Evolutionary conservation across 2,113 vertebrate species (phyloP), one percentile per base, ranked within the genome.

Genomic region (Pelvicachromis taeniatus): DNA sequence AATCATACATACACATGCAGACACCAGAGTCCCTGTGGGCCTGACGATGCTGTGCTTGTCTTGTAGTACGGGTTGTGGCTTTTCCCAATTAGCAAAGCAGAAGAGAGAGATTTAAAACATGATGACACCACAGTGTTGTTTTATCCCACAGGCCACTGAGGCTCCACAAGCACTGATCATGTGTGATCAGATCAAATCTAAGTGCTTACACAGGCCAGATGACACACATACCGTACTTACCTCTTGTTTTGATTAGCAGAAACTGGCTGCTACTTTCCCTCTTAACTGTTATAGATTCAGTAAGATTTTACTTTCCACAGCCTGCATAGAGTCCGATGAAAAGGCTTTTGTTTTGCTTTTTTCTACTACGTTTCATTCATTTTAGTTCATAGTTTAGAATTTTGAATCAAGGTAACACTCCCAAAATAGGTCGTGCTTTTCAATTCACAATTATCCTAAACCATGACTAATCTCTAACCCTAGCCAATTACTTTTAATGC

Each of bases 161-260:
- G 86, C 79, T 92, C 89, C 90, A 87, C 91, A 92, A 95, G 92
- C 91, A 89, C 90, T 87, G 84, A 92, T 95, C 94, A 94, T 84
- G 91, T 93, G 84, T 87, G 84, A 93, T 95, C 93, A 94, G 78
- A 94, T 95, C 94, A 95, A 91, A 95, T 92, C 92, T 92, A 93
- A 92, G 87, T 85, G 81, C 82, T 85, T 91, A 89, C 90, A 87
- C 80, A 77, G 75, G 80, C 82, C 85, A 77, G 38, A 91, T 91
- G 84, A 89, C 87, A 91, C 86, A 89, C 48, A 61, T 19, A 59
- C 63, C 77, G n/a, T 23, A 68, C 75, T 29, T 45, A 77, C 54
- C 54, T 84, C 77, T 80, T 48, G 11, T 33, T 63, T 45, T 48
- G 14, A 48, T 48, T 73, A 73, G 40, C 65, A 29, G 65, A 26